These are phyloP conservation scores for Stictocephala bisonia DNA, from an alignment of 2,888 invertebrate genomes.

Conservation along the genomic window DNA sequence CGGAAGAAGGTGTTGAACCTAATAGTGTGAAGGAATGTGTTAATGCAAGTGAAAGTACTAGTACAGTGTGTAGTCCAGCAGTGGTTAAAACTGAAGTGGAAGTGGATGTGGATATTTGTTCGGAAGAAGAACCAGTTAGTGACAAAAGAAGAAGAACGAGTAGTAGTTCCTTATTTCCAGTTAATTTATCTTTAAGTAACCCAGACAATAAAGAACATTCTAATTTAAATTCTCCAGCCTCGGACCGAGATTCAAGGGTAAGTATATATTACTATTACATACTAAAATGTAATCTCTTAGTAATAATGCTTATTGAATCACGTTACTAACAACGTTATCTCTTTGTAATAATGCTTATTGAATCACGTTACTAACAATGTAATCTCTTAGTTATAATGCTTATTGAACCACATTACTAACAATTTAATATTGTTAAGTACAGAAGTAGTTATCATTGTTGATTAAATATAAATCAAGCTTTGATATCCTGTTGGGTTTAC, in stretches of 20 bases:
- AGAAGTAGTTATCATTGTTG: no score
- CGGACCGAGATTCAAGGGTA: constrained; percentile 50
- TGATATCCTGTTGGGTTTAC: no score
- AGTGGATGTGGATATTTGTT: constrained; percentile 36
- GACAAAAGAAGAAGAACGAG: constrained; percentile 67
- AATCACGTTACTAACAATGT: no score
- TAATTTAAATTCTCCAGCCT: constrained; percentile 40
- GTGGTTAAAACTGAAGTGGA: constrained; percentile 45
- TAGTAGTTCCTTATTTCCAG: constrained; percentile 80
- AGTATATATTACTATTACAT: neutral
- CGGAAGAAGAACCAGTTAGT: constrained; percentile 36
- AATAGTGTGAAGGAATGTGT: constrained; percentile 42
- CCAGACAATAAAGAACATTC: constrained; percentile 62
- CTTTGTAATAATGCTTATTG: no score
- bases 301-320: no score
- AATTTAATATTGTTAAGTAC: no score
- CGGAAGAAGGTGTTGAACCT: constrained; percentile 28
- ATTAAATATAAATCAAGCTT: no score
- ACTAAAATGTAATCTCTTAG: no score
- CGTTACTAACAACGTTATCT: no score
- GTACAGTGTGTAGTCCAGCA: constrained; percentile 13
- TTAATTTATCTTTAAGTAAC: constrained; percentile 74
- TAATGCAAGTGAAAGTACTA: constrained; percentile 36
- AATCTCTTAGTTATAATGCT: no score
- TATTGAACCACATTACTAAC: no score